Percentiles rank a stretch among this genome's conserved stretches.
phyloP scores from a whole-genome alignment of 2,113 vertebrate species.

The Lanius ludovicianus region DNA sequence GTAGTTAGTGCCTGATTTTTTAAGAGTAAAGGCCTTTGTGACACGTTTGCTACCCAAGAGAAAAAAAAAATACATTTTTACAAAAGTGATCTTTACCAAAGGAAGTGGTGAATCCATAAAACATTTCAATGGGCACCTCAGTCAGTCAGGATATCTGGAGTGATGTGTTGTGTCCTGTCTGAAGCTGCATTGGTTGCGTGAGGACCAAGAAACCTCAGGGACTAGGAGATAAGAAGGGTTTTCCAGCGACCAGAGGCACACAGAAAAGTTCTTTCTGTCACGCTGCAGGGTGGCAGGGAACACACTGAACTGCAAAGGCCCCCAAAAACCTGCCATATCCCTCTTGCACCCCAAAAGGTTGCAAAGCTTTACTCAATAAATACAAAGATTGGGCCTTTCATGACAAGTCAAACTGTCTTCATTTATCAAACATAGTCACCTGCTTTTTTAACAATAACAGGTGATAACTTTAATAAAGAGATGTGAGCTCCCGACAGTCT shows the following conservation, averaged over 20 bases:
- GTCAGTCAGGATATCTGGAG: background rate
- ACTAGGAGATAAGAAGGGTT: background rate
- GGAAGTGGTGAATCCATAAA: background rate
- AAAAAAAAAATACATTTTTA: background rate
- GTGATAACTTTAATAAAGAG: background rate
- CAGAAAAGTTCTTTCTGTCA: background rate
- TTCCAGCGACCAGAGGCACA: background rate
- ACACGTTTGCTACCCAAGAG: background rate
- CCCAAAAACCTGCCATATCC: background rate
- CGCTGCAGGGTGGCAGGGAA: background rate
- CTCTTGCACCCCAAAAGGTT: background rate
- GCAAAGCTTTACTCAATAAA: background rate
- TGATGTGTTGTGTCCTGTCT: background rate
- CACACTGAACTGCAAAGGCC: background rate
- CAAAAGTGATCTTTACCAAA: background rate
- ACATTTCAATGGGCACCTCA: background rate
- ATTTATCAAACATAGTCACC: background rate
- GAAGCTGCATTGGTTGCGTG: background rate
- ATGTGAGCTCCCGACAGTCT: background rate
- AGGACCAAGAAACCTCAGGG: background rate
- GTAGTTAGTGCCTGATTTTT: background rate
- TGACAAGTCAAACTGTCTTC: background rate
- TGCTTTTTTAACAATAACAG: background rate
- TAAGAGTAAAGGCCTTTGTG: background rate
- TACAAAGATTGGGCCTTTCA: background rate